Base-by-base conservation (phyloP, 2,888 invertebrate species). In the Cosmorhoe ocellata region DNA sequence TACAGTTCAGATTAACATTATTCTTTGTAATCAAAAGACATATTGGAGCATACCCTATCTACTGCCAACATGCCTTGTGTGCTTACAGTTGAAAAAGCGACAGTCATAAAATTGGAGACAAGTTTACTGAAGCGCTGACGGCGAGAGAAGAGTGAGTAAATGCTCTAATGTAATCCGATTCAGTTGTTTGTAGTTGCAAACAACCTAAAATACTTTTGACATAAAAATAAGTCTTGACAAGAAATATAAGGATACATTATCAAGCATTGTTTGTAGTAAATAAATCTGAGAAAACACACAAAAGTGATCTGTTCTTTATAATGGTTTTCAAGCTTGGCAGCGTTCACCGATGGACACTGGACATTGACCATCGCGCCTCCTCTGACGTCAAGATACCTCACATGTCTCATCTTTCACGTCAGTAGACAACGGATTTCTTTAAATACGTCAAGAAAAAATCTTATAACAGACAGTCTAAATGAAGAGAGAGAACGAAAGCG, bases 301-400 rank as follows among this genome's bases (percentile, higher is more conserved):
- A 18, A 18, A 43, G 47, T 34, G 33, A 52, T 42, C 30, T 48
- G 13, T 47, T 56, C 39, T 37, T n/a, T 45, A 54, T 43, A 39
- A 57, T 56, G 41, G 22, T 49, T 50, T 47, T 41, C 18, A 49
- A 45, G 36, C 62, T 79, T 80, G 79, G 79, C 79, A 79, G 57
- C 59, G 56, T 43, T 61, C 46, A 39, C 45, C 33, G 45, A 59
- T 78, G 75, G 68, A 78, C 76, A 61, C 78, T 78, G 75, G 68
- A 78, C 76, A 61, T 79, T 74, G 78, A 69, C 69, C 74, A 71
- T 70, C 74, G 74, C 79, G 74, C 78, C 76, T 71, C 73, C 69
- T 43, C 52, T 78, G 80, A 81, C 82, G 80, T 74, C 63, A 69
- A 48, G 7, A 34, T 42, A 13, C 24, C 33, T 62, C 59, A 63